Percentiles rank a stretch among this genome's conserved stretches.
Evolutionary conservation across 2,113 vertebrate genomes (phyloP).

Genomic region (Rhagologus leucostigma): DNA sequence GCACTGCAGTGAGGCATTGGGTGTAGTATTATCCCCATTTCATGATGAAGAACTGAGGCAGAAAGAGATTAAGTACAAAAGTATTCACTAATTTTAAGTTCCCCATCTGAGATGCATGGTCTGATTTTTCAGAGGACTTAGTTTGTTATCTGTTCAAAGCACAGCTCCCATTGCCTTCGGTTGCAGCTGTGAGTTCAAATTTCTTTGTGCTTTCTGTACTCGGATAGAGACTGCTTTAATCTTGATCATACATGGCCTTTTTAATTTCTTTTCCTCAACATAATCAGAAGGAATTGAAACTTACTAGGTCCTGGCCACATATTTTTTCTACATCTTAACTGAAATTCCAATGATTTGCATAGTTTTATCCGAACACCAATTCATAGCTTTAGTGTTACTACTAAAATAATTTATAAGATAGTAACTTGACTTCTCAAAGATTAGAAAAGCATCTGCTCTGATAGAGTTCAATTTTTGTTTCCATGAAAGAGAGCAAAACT

Average conservation of each 20-base stretch:
- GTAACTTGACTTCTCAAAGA: background rate
- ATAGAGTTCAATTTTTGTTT: background rate
- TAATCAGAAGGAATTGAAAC: conserved; percentile 1
- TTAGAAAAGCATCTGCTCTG: background rate
- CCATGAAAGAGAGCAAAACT: background rate
- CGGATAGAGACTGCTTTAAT: conserved; percentile 5
- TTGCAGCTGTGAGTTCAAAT: conserved; percentile 55
- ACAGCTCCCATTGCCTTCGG: background rate
- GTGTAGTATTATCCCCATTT: conserved; percentile 50
- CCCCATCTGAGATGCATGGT: conserved; percentile 28
- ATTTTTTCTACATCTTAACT: background rate
- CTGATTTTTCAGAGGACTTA: conserved; percentile 56
- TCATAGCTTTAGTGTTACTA: background rate
- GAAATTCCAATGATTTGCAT: background rate
- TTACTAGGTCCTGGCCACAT: background rate
- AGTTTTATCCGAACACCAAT: background rate
- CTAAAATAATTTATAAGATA: background rate
- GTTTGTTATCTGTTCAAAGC: conserved; percentile 57
- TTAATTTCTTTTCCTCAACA: conserved; percentile 3
- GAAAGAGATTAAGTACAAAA: conserved; percentile 55
- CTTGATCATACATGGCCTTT: background rate
- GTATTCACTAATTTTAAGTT: conserved; percentile 55
- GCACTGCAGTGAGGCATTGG: conserved; percentile 48
- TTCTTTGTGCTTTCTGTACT: conserved; percentile 47
- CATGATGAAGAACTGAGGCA: conserved; percentile 52